Percentiles rank a stretch among this genome's conserved stretches.
Evolutionary conservation across 2,113 vertebrate species (phyloP).

Genomic region (Rhinoderma darwinii): DNA sequence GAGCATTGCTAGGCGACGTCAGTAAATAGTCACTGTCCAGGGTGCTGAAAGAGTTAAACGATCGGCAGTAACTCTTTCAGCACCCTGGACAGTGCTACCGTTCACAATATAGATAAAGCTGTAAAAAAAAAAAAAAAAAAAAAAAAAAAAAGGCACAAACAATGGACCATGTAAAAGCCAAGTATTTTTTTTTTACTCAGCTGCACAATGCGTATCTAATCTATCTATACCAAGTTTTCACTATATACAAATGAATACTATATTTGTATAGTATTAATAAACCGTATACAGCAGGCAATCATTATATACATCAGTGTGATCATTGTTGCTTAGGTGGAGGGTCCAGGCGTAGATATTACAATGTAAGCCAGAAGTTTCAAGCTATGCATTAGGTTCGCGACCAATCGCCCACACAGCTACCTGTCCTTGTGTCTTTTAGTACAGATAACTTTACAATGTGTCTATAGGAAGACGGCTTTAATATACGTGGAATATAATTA

Average conservation of each 20-base stretch:
- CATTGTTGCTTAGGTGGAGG: neutral
- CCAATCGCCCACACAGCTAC: neutral
- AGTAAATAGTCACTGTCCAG: no score
- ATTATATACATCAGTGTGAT: neutral
- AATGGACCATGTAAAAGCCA: no score
- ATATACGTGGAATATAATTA: neutral
- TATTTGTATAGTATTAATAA: neutral
- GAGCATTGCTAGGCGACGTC: no score
- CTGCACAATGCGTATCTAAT: no score
- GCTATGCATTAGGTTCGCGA: neutral
- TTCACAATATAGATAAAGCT: no score
- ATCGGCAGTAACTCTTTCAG: no score
- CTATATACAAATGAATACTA: neutral
- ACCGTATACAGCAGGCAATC: no score
- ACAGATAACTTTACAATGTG: neutral
- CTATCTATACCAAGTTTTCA: neutral
- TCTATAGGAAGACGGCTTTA: neutral
- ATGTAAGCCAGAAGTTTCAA: neutral
- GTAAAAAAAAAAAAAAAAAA: no score
- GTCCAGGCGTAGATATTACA: neutral
- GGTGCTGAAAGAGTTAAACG: no score
- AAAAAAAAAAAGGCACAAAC: no score
- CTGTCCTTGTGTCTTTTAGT: neutral
- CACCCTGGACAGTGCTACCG: no score
- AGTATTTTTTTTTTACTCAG: no score